A percentile compares a stretch with the other conserved stretches of the same genome.
phyloP scores from a whole-genome alignment of 53 echinoderm and acorn worm species.

The Temnopleurus reevesii region DNA sequence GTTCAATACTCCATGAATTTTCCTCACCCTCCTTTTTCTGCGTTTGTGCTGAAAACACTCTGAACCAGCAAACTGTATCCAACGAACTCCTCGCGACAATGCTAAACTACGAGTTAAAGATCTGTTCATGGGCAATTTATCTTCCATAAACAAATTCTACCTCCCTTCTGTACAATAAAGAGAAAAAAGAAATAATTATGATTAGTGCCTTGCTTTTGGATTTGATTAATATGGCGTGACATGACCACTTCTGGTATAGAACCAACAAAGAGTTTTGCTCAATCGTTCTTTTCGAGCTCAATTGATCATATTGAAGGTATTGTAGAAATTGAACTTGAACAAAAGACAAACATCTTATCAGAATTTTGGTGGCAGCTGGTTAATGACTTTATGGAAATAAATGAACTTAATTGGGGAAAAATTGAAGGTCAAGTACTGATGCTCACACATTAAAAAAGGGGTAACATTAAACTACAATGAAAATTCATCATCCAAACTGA shows the following conservation, averaged over 20 bases:
- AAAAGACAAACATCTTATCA: neutral
- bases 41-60: neutral
- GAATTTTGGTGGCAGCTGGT: neutral
- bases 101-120: neutral
- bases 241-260: neutral
- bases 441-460: too few relatives aligned
- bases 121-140: slow-evolving; percentile 32
- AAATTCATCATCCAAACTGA: too few relatives aligned
- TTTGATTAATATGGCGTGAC: slow-evolving; percentile 25
- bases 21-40: neutral
- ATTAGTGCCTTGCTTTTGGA: neutral
- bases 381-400: neutral
- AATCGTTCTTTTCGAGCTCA: neutral
- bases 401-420: neutral
- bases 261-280: neutral
- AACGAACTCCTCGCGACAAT: neutral
- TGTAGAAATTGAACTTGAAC: neutral
- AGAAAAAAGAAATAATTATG: slow-evolving; percentile 25
- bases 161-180: neutral
- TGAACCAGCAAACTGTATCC: neutral
- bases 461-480: too few relatives aligned
- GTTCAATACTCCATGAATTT: slow-evolving; percentile 14
- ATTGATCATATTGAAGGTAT: slow-evolving; percentile 1
- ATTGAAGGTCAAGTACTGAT: neutral
- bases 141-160: neutral